Base-by-base conservation (phyloP, 2,888 invertebrate species). In the Theretra japonica region DNA sequence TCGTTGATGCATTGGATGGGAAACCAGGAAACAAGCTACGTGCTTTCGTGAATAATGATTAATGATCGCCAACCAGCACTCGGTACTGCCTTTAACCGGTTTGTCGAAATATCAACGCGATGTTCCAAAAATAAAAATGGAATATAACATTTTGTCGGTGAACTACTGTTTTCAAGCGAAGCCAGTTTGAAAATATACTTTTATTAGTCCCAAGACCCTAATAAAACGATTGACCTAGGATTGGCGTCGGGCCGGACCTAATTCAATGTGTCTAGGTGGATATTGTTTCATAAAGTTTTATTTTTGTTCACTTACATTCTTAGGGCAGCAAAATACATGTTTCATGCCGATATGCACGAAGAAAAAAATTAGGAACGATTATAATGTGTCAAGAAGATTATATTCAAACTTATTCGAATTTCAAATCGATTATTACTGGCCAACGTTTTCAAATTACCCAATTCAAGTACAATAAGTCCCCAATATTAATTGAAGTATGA, bases 11-110 rank as follows among this genome's bases (percentile, higher is more conserved):
- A 48, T 65, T 4, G 23, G 65, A 48, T 48, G 17, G 48, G 48
- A 48, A 48, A 65, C 65, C 48, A 25, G 65, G 48, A 65, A 65
- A 65, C 41, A 65, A 65, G 41, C 17, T 65, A 65, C 48, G 17
- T 65, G 25, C 65, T 65, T 48, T 48, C 48, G 65, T 65, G 65
- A 48, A 65, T 65, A 65, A 23, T 48, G 65, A 65, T 41, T 65
- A 41, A 65, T 65, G 65, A 48, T 23, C 23, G 17, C 65, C 65
- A 48, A 23, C 65, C 65, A 65, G 65, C 21, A 62, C 33, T 23
- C 41, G 17, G 48, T 48, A n/a, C 15, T 48, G 6, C 41, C 21
- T 65, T 23, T 41, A 17, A 65, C 65, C 48, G 65, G 17, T 17
- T 48, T 65, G 25, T 23, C 1, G 48, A 41, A 48, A 65, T 23